Percentiles rank a stretch among this genome's conserved stretches.
Evolutionary conservation across 1,140 invertebrate species (phyloP).

Genomic region (Amphibalanus amphitrite): DNA sequence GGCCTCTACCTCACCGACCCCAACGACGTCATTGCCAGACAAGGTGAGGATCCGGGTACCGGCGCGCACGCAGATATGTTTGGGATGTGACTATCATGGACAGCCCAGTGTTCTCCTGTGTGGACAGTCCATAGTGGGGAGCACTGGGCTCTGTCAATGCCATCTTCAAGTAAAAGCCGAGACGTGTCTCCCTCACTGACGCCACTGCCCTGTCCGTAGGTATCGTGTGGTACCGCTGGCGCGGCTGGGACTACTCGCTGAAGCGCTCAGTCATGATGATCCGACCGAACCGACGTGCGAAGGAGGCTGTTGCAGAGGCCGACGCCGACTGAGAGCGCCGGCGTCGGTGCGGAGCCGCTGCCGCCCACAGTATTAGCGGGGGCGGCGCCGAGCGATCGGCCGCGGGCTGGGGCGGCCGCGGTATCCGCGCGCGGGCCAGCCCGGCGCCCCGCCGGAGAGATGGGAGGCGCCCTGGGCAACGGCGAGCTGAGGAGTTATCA

Average conservation of each 20-base stretch:
- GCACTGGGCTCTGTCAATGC: neutral
- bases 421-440: no score
- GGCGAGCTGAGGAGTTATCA: no score
- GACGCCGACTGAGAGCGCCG: neutral
- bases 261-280: slow-evolving; percentile 83
- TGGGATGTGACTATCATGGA: neutral
- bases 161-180: neutral
- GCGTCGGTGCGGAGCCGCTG: slow-evolving; percentile 22
- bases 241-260: slow-evolving; percentile 80
- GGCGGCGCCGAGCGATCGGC: no score
- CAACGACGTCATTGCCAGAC: slow-evolving; percentile 66
- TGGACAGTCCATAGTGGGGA: neutral
- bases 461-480: no score
- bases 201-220: slow-evolving; percentile 32
- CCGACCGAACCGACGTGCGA: slow-evolving; percentile 16
- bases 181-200: neutral
- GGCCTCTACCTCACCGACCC: slow-evolving; percentile 72
- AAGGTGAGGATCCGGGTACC: slow-evolving; percentile 55
- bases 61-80: no score
- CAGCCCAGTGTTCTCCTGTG: neutral
- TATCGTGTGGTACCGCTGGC: slow-evolving; percentile 85
- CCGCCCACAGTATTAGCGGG: neutral
- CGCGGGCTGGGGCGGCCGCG: slow-evolving; percentile 25
- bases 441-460: no score
- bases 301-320: no score